These are phyloP conservation scores for Polylopha cassiicola DNA, from an alignment of 2,888 invertebrate genomes.

Conservation along the genomic window DNA sequence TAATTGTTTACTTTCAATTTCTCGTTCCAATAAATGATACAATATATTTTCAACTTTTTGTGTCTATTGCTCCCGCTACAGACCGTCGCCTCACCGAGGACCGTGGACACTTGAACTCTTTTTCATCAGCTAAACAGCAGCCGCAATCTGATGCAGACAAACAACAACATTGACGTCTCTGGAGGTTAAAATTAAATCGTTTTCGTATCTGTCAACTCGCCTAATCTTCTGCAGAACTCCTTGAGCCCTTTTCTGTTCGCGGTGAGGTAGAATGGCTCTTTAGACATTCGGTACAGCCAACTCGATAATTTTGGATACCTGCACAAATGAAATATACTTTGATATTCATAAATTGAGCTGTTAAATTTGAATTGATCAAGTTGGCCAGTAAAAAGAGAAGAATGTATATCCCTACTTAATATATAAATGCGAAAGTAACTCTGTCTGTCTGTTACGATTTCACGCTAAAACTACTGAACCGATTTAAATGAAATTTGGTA, in stretches of 20 bases:
- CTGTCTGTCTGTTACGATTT: no score
- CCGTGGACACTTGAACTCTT: conserved; percentile 47
- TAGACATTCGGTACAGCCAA: conserved; percentile 49
- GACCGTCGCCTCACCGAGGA: conserved; percentile 43
- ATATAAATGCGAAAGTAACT: no score
- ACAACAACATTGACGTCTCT: no score
- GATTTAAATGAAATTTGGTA: no score
- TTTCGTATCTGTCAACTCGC: conserved; percentile 40
- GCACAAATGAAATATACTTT: conserved; percentile 17
- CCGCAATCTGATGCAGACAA: conserved; percentile 44
- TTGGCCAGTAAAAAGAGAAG: not conserved
- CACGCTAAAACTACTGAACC: no score
- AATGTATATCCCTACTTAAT: not conserved
- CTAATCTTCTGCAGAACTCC: conserved; percentile 57
- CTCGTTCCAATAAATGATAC: no score
- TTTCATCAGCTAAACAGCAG: conserved; percentile 31
- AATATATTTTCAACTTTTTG: no score
- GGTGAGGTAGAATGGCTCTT: conserved; percentile 47
- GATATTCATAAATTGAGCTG: not conserved
- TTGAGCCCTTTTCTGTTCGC: conserved; percentile 52
- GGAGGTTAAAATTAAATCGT: no score
- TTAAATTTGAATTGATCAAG: no score
- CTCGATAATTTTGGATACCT: conserved; percentile 46
- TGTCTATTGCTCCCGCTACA: conserved; percentile 23
- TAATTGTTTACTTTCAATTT: no score